Base-by-base conservation (phyloP, 2,888 invertebrate species). In the Drosophila greeni region DNA sequence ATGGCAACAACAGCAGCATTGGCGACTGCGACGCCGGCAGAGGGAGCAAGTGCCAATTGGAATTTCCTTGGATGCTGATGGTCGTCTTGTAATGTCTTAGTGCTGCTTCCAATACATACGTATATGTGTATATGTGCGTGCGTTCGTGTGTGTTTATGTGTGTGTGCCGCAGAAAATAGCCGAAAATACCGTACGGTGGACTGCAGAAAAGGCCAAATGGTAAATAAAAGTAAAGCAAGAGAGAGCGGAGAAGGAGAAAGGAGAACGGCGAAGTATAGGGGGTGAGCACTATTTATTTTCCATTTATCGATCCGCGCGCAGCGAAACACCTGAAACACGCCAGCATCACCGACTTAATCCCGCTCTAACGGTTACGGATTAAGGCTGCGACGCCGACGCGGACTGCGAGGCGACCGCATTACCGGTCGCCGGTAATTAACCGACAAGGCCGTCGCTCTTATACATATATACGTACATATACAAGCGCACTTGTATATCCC, bases 51-150 rank as follows among this genome's bases (percentile, higher is more conserved):
- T 29, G 43, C 55, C 61, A 57, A 42, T 58, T 39, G 45, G 47
- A 67, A 69, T 69, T 48, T 69, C 66, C 53, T 70, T 18, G 60
- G 66, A 67, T 67, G 66, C 66, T 67, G 60, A 52, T 69, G 69
- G 58, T 58, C 66, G 68, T 58, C 66, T 58, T 36, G 51, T 48
- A 36, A 36, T 37, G 42, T 20, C 56, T 57, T 42, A 47, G 40
- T 66, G 60, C 52, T 66, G 52, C 33, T 56, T 54, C 36, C 16
- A 26, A 33, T 14, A 18, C 45, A 47, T 31, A 47, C 31, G n/a
- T 29, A 11, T 18, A 23, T n/a, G 66, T 47, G 33, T 52, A 26
- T 52, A 40, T 42, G 45, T 68, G 24, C 29, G 36, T 23, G 52
- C n/a, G 52, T 18, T 26, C 5, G 40, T 33, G 33, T 33, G 20